Conservation (phyloP, 2,113 vertebrate genomes). For the Globicephala melas region DNA sequence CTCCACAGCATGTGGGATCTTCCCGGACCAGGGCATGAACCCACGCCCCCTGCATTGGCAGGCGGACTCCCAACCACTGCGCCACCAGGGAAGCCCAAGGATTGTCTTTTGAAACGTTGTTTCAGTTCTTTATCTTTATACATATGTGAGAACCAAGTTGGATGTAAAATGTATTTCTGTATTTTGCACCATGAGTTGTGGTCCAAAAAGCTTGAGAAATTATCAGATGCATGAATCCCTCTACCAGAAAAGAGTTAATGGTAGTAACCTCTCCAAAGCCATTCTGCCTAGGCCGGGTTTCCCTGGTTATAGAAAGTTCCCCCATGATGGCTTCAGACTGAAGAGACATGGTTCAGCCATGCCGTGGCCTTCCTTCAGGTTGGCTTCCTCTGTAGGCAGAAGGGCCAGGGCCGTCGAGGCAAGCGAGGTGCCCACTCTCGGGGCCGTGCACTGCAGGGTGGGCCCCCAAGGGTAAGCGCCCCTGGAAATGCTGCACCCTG, state of each 20-base stretch:
- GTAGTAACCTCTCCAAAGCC: not conserved
- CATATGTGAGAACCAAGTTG: not conserved
- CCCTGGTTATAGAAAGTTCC: not conserved
- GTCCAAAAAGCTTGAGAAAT: not conserved
- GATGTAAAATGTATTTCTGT: not conserved
- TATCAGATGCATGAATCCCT: not conserved
- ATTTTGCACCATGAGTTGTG: not conserved
- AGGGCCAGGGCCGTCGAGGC: not conserved
- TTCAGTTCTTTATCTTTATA: not conserved
- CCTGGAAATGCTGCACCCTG: not conserved
- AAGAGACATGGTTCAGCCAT: not conserved
- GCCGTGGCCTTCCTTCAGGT: not conserved
- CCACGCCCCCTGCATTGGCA: no score
- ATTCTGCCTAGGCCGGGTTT: rapidly evolving
- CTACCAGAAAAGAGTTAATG: no score
- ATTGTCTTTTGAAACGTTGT: not conserved
- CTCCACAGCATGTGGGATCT: no score
- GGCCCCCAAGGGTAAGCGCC: not conserved
- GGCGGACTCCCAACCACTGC: no score
- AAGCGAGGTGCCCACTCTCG: not conserved
- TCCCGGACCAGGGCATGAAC: no score
- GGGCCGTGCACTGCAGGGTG: not conserved
- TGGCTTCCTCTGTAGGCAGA: not conserved
- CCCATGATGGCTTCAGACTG: not conserved
- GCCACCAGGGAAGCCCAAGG: no score